Conservation (phyloP, 2,797 vertebrate genomes). For the Harpagifer antarcticus region DNA sequence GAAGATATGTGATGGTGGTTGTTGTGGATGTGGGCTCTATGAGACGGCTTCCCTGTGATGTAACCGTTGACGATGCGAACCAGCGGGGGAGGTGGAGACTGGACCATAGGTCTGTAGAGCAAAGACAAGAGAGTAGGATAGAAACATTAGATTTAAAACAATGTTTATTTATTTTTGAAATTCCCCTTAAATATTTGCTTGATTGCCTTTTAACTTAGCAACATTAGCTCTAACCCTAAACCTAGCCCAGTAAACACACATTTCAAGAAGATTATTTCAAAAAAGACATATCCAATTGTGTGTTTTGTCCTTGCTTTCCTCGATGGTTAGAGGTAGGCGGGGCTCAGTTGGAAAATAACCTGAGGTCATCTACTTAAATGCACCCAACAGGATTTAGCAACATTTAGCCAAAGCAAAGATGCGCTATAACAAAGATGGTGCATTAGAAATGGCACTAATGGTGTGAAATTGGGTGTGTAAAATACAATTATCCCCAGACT, state of each 20-base stretch:
- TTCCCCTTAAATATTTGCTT: neutral
- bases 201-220: neutral
- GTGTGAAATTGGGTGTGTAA: neutral
- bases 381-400: neutral
- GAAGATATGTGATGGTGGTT: constrained; percentile 66
- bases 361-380: too few relatives aligned
- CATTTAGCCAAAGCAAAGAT: neutral
- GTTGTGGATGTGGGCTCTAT: constrained; percentile 56
- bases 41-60: constrained; percentile 82
- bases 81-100: constrained; percentile 81
- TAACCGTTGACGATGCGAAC: constrained; percentile 88
- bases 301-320: neutral
- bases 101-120: constrained; percentile 76
- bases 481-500: constrained; percentile 19
- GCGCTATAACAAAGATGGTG: too few relatives aligned
- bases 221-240: too few relatives aligned
- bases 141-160: neutral
- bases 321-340: neutral
- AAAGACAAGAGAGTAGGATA: constrained; percentile 3
- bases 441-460: too few relatives aligned
- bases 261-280: neutral
- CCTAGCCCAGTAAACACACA: too few relatives aligned
- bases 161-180: neutral
- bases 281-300: neutral
- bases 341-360: neutral